phyloP scores from a whole-genome alignment of 2,113 vertebrate species.

The Notarius lentiginosus region DNA sequence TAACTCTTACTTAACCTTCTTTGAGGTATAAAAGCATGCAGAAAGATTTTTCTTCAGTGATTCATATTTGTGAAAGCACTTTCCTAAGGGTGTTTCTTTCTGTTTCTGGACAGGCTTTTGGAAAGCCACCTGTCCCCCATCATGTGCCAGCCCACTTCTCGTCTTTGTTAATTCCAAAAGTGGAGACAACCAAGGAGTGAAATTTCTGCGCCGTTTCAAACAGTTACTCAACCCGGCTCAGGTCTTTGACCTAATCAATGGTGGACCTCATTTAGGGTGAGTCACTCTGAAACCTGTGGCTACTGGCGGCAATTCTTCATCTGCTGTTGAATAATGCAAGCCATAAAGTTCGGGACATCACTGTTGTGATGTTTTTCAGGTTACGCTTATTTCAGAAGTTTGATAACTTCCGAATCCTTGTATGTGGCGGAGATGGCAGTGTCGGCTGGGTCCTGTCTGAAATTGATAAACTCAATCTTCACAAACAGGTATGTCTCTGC shows the following conservation, averaged over 20 bases:
- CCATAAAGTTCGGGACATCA: background rate
- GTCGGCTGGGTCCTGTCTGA: slow-evolving; percentile 98
- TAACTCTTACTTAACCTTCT: slow-evolving; percentile 23
- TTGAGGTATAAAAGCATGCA: background rate
- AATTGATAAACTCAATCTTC: slow-evolving; percentile 94
- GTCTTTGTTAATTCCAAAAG: slow-evolving; percentile 99
- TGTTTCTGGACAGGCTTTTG: slow-evolving; percentile 85
- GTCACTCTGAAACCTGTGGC: slow-evolving; percentile 14
- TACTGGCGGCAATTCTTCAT: background rate
- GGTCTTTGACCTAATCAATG: slow-evolving; percentile 98
- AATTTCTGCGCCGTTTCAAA: slow-evolving; percentile 97
- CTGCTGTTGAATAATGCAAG: background rate
- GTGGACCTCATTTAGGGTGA: slow-evolving; percentile 96
- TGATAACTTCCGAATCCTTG: slow-evolving; percentile 97
- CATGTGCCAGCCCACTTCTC: slow-evolving; percentile 93
- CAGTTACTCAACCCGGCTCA: slow-evolving; percentile 98
- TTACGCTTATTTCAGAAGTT: slow-evolving; percentile 97
- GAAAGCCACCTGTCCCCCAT: slow-evolving; percentile 97
- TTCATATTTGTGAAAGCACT: slow-evolving; percentile 20
- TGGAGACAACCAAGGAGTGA: slow-evolving; percentile 98
- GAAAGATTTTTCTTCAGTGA: slow-evolving; percentile 23
- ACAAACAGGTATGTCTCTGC: slow-evolving; percentile 82
- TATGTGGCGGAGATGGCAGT: slow-evolving; percentile 96
- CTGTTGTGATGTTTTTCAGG: slow-evolving; percentile 70
- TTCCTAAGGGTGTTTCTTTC: slow-evolving; percentile 44